Evolutionary conservation across 2,888 invertebrate species (phyloP).

Genomic region (Heliconius cydno): DNA sequence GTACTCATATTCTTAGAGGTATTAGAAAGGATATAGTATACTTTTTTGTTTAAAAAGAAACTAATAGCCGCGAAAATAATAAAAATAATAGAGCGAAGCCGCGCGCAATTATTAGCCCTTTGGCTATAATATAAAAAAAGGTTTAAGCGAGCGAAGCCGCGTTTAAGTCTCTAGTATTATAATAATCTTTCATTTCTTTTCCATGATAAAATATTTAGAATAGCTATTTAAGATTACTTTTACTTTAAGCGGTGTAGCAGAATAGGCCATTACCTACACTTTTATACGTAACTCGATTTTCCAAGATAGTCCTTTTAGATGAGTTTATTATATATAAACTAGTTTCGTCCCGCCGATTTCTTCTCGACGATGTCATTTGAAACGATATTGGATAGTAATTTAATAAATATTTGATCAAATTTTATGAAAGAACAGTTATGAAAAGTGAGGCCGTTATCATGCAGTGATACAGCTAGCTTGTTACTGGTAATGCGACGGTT

Average conservation of each 20-base stretch:
- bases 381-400: conserved; percentile 6
- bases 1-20: too few species aligned
- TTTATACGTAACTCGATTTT: conserved; percentile 41
- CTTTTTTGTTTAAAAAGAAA: too few species aligned
- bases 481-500: too few species aligned
- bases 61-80: too few species aligned
- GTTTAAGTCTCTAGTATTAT: neutral
- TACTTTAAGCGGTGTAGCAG: conserved; percentile 17
- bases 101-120: too few species aligned
- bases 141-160: too few species aligned
- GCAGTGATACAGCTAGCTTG: too few species aligned
- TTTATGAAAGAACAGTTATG: neutral
- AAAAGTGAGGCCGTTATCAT: too few species aligned
- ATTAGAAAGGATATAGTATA: too few species aligned
- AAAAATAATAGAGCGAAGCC: too few species aligned
- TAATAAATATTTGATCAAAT: neutral
- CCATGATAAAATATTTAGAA: neutral
- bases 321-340: conserved; percentile 39
- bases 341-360: conserved; percentile 24
- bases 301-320: conserved; percentile 36
- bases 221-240: neutral
- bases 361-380: conserved; percentile 20
- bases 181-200: neutral
- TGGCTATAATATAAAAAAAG: too few species aligned
- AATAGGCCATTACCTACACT: conserved; percentile 38